phyloP scores from a whole-genome alignment of 2,888 invertebrate species.

The Phytoseiulus persimilis region DNA sequence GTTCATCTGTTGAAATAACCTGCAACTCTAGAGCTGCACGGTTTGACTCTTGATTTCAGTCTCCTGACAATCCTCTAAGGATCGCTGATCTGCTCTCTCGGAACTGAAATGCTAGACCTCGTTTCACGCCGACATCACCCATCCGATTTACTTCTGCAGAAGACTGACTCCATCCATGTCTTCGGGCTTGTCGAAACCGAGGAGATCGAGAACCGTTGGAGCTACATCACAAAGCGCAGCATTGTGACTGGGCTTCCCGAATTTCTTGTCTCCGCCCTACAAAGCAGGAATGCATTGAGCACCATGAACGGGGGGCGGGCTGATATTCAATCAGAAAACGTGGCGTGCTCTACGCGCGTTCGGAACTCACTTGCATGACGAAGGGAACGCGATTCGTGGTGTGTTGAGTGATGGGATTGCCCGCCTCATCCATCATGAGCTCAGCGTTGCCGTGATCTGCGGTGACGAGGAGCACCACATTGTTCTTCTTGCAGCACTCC shows the following conservation, averaged over 20 bases:
- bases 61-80: neutral
- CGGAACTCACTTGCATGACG: conserved; percentile 41
- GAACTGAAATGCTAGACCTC: neutral
- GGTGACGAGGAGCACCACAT: conserved; percentile 48
- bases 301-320: neutral
- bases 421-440: conserved; percentile 51
- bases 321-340: neutral
- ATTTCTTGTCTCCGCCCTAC: conserved; percentile 46
- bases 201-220: conserved; percentile 50
- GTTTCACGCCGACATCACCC: neutral
- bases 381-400: conserved; percentile 50
- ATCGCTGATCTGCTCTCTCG: neutral
- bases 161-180: conserved; percentile 48
- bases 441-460: conserved; percentile 53
- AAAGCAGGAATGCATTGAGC: conserved; percentile 45
- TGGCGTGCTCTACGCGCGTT: neutral
- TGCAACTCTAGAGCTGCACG: neutral
- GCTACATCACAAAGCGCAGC: conserved; percentile 52
- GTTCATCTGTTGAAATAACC: neutral
- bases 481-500: conserved; percentile 47
- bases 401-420: conserved; percentile 52
- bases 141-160: conserved; percentile 42
- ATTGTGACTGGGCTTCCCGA: conserved; percentile 46
- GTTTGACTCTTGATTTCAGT: neutral
- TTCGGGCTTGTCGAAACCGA: conserved; percentile 50